Evolutionary conservation across 1,140 invertebrate genomes (phyloP).

Genomic region (Coenobita brevimanus): DNA sequence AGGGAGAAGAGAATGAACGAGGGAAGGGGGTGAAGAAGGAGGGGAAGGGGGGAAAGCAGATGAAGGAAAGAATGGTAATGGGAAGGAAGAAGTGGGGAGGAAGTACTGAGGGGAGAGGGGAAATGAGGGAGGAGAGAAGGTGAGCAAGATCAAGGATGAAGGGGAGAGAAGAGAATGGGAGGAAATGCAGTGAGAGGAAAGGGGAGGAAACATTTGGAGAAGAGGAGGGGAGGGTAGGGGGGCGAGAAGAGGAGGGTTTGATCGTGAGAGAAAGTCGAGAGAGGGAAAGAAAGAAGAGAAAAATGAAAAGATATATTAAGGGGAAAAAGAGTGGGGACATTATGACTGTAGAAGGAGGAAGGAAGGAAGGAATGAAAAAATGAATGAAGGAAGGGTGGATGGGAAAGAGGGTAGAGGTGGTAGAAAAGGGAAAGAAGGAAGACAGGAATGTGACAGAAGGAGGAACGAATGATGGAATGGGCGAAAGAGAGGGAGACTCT

Average conservation of each 20-base stretch:
- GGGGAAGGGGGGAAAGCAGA: neutral
- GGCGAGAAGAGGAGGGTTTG: neutral
- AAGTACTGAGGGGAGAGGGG: neutral
- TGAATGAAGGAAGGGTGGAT: too few relatives aligned
- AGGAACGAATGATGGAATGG: too few relatives aligned
- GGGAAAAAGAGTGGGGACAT: too few relatives aligned
- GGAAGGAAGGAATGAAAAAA: too few relatives aligned
- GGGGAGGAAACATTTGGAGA: neutral
- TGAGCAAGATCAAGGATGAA: neutral
- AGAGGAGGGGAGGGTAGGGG: too few relatives aligned
- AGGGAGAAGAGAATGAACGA: neutral
- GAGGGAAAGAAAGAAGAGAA: neutral
- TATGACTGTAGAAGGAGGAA: too few relatives aligned
- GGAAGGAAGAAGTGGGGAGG: slow-evolving; percentile 1
- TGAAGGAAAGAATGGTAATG: neutral
- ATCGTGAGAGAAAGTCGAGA: neutral
- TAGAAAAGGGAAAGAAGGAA: too few relatives aligned
- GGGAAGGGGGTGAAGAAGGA: neutral
- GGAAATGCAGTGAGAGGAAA: neutral
- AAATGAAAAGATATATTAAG: too few relatives aligned
- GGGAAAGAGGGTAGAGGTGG: too few relatives aligned
- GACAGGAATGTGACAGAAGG: too few relatives aligned
- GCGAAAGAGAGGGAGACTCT: too few relatives aligned
- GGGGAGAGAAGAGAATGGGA: slow-evolving; percentile 8
- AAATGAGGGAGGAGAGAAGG: neutral